Base-by-base conservation (phyloP, 2,113 vertebrate species). In the Caloenas nicobarica region DNA sequence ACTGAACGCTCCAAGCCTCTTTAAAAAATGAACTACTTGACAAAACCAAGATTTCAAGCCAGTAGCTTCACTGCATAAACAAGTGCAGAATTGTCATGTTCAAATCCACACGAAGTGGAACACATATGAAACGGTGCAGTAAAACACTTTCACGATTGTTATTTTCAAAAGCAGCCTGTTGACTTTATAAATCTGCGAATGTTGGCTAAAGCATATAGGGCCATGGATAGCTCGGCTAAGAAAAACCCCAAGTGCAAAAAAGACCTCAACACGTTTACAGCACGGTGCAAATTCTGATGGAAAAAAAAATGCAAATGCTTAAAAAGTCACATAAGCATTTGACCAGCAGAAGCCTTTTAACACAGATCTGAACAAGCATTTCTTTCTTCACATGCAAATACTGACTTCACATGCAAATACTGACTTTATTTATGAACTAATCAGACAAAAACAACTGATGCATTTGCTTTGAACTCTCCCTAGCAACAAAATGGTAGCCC, bases 351-450 rank as follows among this genome's bases (percentile, higher is more conserved):
- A 79, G n/a, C 42, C 53, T 87, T 82, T 88, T 50, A 66, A 62
- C 13, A 29, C 1, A 36, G 18, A 14, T 29, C 51, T 77, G 44
- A 85, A 82, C 10, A 92, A 80, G 48, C 28, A 50, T 29, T 86
- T 80, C 31, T 68, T 46, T 36, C 38, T 74, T 70, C 36, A 15
- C 34, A 40, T n/a, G 60, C 56, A 90, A 73, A 88, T 57, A 38
- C n/a, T 34, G 66, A 48, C 48, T 70, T 62, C 36, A 13, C 34
- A 40, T n/a, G 60, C 56, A 90, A 73, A 88, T 57, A 38, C n/a
- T 34, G 42, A 83, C 78, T 71, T 73, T 73, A 85, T 77, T 68
- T 54, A 85, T 69, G 13, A 94, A 51, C 64, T 46, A 79, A 88
- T 57, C 62, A 73, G 66, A 88, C 46, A 46, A 71, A 66, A 29